Conservation (phyloP, 2,797 vertebrate genomes). For the Moxostoma hubbsi region DNA sequence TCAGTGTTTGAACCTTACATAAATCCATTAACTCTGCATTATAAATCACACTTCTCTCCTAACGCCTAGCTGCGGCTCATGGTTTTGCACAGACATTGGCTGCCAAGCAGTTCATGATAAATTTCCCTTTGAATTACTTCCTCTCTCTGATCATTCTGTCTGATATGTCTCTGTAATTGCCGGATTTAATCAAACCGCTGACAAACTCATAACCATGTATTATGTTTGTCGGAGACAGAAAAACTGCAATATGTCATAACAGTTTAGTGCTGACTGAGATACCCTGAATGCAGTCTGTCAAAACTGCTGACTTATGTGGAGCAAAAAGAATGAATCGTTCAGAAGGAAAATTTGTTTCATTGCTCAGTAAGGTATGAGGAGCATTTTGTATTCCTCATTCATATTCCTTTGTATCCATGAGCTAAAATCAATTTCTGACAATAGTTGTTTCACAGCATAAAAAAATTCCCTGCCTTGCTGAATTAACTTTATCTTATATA, state of each 20-base stretch:
- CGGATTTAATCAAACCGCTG: constrained; percentile 1
- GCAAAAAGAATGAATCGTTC: background rate
- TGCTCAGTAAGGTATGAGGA: constrained; percentile 13
- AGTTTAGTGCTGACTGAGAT: background rate
- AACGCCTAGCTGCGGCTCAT: background rate
- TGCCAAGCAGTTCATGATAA: constrained; percentile 13
- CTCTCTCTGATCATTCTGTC: background rate
- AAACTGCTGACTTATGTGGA: background rate
- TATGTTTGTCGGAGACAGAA: background rate
- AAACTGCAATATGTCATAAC: constrained; percentile 23
- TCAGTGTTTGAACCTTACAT: constrained; percentile 2
- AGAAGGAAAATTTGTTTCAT: background rate
- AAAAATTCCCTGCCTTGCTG: background rate
- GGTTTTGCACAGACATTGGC: background rate
- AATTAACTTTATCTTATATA: background rate
- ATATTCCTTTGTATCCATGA: background rate
- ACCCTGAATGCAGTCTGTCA: background rate
- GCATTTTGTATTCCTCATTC: constrained; percentile 6
- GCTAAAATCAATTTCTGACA: constrained; percentile 24
- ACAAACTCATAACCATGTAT: background rate
- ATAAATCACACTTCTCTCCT: constrained; percentile 20
- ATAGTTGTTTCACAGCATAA: background rate
- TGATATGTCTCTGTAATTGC: constrained; percentile 13
- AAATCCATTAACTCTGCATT: constrained; percentile 4
- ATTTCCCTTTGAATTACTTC: constrained; percentile 16